Evolutionary conservation across 2,888 invertebrate species (phyloP).

Genomic region (Aleiodes alternator): DNA sequence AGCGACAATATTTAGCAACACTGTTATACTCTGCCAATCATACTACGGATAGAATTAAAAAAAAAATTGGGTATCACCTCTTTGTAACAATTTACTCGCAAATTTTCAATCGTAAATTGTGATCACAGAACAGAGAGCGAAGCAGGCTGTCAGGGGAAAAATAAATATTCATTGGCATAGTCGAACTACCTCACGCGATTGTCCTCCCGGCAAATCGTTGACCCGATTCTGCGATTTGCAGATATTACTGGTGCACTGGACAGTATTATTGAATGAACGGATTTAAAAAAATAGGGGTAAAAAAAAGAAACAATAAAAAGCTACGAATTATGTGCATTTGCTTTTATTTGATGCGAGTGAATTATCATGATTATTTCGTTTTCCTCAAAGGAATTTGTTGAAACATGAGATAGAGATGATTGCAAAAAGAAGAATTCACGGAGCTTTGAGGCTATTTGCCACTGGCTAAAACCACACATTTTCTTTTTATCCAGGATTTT

Average conservation of each 20-base stretch:
- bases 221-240: constrained; percentile 47
- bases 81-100: constrained; percentile 26
- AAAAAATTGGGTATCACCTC: constrained; percentile 19
- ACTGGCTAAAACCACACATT: constrained; percentile 1
- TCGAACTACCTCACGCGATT: constrained; percentile 50
- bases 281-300: background rate
- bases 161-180: constrained; percentile 52
- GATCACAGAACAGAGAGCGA: constrained; percentile 19
- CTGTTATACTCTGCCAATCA: background rate
- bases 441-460: constrained; percentile 34
- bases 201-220: constrained; percentile 48
- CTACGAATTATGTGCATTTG: background rate
- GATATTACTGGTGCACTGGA: constrained; percentile 2
- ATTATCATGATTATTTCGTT: constrained; percentile 5
- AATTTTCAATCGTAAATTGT: constrained; percentile 39
- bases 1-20: background rate
- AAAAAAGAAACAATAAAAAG: constrained; percentile 1
- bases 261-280: background rate
- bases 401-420: constrained; percentile 43
- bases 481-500: constrained; percentile 16
- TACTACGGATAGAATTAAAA: background rate
- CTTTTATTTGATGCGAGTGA: background rate
- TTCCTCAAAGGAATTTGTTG: constrained; percentile 44
- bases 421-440: constrained; percentile 49
- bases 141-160: constrained; percentile 39